Percentiles rank a stretch among this genome's conserved stretches.
These are phyloP conservation scores for Zaprionus nigranus DNA, from an alignment of 1,140 invertebrate genomes.

Conservation along the genomic window DNA sequence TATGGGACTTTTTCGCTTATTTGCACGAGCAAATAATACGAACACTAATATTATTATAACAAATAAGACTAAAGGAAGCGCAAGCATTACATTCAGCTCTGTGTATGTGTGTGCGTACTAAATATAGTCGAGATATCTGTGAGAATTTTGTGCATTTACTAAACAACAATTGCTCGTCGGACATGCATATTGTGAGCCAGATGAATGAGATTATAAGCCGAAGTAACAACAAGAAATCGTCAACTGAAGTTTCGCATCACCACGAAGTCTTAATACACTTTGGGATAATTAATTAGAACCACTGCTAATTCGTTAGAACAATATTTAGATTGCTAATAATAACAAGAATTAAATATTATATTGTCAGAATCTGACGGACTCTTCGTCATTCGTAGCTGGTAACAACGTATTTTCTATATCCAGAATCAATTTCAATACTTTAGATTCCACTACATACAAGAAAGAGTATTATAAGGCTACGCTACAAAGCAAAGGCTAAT, in stretches of 20 bases:
- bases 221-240: slow-evolving; percentile 17
- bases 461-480: too few species aligned
- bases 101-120: slow-evolving; percentile 27
- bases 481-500: too few species aligned
- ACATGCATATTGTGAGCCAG: slow-evolving; percentile 20
- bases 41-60: slow-evolving; percentile 73
- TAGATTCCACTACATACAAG: neutral
- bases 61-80: slow-evolving; percentile 56
- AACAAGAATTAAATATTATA: too few species aligned
- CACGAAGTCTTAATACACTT: slow-evolving; percentile 13
- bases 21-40: slow-evolving; percentile 60
- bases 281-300: neutral
- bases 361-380: too few species aligned
- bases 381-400: too few species aligned
- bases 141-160: slow-evolving; percentile 33
- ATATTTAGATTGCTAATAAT: too few species aligned
- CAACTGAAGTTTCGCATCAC: neutral
- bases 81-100: slow-evolving; percentile 17
- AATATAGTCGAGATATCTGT: too few species aligned
- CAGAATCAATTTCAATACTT: too few species aligned
- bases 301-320: neutral
- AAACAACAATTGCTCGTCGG: slow-evolving; percentile 49
- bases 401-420: too few species aligned
- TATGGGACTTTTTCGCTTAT: slow-evolving; percentile 37
- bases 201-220: slow-evolving; percentile 27